Evolutionary conservation across 2,888 invertebrate genomes (phyloP).

Genomic region (Adelognathus sp.): DNA sequence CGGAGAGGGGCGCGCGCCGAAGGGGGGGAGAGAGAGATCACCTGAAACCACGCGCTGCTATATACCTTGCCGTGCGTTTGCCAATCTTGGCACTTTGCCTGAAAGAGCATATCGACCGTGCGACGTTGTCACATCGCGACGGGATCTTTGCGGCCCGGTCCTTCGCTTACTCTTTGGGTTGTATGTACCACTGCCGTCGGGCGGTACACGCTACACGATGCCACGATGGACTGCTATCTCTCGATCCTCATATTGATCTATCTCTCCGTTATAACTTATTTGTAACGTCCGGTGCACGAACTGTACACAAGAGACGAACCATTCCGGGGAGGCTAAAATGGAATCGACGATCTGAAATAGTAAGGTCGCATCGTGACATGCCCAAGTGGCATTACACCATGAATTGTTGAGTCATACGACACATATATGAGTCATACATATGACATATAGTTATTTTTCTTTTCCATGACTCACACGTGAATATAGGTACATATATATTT

Average conservation of each 20-base stretch:
- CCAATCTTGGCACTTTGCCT: conserved; percentile 81
- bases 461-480: no score
- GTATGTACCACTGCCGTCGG: conserved; percentile 55
- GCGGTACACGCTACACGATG: conserved; percentile 72
- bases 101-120: conserved; percentile 81
- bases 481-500: no score
- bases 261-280: not conserved
- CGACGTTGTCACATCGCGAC: conserved; percentile 79
- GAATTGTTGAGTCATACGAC: no score
- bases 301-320: not conserved
- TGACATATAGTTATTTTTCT: no score
- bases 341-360: not conserved
- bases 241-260: conserved; percentile 42
- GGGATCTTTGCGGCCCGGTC: conserved; percentile 71
- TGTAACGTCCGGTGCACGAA: not conserved
- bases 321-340: not conserved
- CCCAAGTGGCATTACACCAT: no score
- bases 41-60: conserved; percentile 77
- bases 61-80: conserved; percentile 74
- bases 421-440: no score
- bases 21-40: conserved; percentile 68
- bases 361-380: no score
- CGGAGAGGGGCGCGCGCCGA: conserved; percentile 40
- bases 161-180: conserved; percentile 64
- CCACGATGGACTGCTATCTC: conserved; percentile 46